phyloP scores from a whole-genome alignment of 2,888 invertebrate genomes.

The Andrena praecox region DNA sequence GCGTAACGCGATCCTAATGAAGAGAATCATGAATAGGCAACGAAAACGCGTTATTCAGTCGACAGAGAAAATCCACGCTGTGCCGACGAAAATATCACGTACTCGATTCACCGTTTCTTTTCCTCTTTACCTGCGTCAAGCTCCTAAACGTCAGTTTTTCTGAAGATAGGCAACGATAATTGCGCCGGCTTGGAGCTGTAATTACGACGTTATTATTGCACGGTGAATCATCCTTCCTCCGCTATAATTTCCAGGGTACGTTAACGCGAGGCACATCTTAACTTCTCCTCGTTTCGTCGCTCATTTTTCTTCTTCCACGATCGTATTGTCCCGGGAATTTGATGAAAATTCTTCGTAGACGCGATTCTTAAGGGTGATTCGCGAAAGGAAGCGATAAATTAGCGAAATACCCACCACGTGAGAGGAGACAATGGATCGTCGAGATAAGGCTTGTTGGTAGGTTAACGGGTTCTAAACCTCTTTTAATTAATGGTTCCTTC shows the following conservation, averaged over 20 bases:
- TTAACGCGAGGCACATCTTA: constrained; percentile 1
- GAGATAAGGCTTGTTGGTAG: constrained; percentile 9
- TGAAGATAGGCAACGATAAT: constrained; percentile 14
- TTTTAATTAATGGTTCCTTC: constrained; percentile 28
- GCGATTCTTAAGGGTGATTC: constrained; percentile 7
- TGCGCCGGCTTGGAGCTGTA: neutral
- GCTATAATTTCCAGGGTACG: constrained; percentile 25
- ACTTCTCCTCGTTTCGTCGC: neutral
- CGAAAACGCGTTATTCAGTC: constrained; percentile 33
- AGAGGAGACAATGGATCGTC: constrained; percentile 44
- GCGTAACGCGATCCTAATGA: constrained; percentile 14
- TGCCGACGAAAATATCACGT: neutral
- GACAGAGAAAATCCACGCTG: neutral
- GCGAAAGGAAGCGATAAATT: constrained; percentile 62
- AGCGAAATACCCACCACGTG: constrained; percentile 43
- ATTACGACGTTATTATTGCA: constrained; percentile 26
- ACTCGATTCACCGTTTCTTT: neutral
- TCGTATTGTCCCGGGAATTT: neutral
- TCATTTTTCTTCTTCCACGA: neutral
- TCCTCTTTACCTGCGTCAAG: neutral
- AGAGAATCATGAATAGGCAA: constrained; percentile 39
- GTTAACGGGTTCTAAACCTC: constrained; percentile 50
- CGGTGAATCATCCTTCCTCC: constrained; percentile 39
- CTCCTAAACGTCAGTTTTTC: neutral
- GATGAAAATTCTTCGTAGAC: constrained; percentile 15